Base-by-base conservation (phyloP, 2,888 invertebrate genomes). In the Microctonus hyperodae region DNA sequence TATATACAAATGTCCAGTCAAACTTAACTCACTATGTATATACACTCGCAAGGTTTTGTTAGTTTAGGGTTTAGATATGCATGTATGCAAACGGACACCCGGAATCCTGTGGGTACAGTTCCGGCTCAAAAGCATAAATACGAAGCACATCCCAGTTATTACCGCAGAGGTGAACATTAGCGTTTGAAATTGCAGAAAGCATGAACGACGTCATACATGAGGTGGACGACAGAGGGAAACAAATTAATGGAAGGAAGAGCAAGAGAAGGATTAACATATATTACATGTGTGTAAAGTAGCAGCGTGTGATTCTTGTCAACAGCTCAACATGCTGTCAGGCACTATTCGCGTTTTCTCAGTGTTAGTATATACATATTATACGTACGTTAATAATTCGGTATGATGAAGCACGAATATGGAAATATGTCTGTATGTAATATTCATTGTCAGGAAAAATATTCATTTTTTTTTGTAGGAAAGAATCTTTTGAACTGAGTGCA, bases 111-210 rank as follows among this genome's bases (percentile, higher is more conserved):
- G 57, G 37, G 37, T 25, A n/a, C 37, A 53, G 53, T 51, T 65
- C 53, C 60, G 51, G 51, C 31, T 65, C 58, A 50, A 69, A 70
- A 67, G 60, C 62, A 35, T 53, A 62, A 62, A 62, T 53, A 35
- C 37, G 53, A 62, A 37, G 62, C 53, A 62, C 23, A 62, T 37
- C 25, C n/a, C 51, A 20, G 62, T 62, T 53, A 62, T 62, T 53
- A 62, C 51, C 53, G 40, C 51, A 25, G 53, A 23, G 22, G 35
- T 37, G 51, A 53, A 53, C 28, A 62, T 62, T 53, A 62, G 37
- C 53, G 23, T n/a, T 53, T 60, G 20, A 31, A 50, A 60, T 23
- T 33, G 23, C 22, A 33, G 31, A 50, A 50, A 22, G 48, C 28
- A 28, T 28, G 28, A 23, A 33, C 11, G 37, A 22, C 11, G 33